phyloP scores from a whole-genome alignment of 37 sponge, comb jelly and placozoan genomes.

The Mnemiopsis leidyi region DNA sequence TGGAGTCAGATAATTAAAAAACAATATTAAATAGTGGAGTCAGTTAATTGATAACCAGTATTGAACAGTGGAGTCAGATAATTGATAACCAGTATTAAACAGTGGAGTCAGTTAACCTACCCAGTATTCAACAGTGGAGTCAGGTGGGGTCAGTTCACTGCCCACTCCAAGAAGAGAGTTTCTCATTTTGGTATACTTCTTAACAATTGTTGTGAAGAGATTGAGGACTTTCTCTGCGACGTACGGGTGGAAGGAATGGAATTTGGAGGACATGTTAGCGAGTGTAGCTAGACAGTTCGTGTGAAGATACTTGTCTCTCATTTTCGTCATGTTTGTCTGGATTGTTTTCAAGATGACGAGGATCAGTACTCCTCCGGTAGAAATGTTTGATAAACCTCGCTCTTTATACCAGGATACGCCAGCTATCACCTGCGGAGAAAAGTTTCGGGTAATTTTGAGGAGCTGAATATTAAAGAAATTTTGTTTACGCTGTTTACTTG shows the following conservation, averaged over 20 bases:
- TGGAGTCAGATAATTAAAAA: no score
- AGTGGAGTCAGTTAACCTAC: no score
- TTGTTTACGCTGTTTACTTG: no score
- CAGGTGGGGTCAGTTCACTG: background rate
- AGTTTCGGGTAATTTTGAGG: no score
- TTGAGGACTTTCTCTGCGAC: constrained; percentile 80
- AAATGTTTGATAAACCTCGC: constrained; percentile 71
- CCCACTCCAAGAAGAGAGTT: background rate
- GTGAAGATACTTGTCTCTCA: constrained; percentile 84
- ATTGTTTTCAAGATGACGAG: constrained; percentile 82
- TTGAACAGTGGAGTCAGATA: no score
- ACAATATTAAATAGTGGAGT: no score
- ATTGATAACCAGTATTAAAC: no score
- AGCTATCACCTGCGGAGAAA: constrained; percentile 71
- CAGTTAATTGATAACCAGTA: no score
- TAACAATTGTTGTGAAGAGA: constrained; percentile 79
- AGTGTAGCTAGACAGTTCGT: constrained; percentile 96
- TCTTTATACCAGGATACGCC: constrained; percentile 88
- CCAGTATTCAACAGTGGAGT: constrained; percentile 12
- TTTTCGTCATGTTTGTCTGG: constrained; percentile 87
- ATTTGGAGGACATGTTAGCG: constrained; percentile 92
- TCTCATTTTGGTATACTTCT: constrained; percentile 76
- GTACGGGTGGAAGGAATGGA: constrained; percentile 78
- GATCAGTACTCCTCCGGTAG: constrained; percentile 86
- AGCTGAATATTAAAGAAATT: no score